A percentile compares a stretch with the other conserved stretches of the same genome.
phyloP scores from a whole-genome alignment of 2,113 vertebrate genomes.

The Barnardius zonarius region DNA sequence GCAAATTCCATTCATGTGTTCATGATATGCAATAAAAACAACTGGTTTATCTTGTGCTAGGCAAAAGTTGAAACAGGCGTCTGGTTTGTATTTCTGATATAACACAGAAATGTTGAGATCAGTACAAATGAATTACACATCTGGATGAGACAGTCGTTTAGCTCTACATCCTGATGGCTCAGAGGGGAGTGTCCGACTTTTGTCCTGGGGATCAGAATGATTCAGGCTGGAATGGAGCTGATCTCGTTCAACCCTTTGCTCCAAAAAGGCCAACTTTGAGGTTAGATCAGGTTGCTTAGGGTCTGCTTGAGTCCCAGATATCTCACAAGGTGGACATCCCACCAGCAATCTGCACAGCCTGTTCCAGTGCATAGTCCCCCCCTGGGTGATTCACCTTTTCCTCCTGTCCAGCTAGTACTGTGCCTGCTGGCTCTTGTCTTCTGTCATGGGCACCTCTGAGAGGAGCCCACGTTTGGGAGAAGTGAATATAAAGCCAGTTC shows the following conservation, averaged over 20 bases:
- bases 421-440: background rate
- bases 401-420: accelerated
- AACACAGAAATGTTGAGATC: background rate
- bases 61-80: background rate
- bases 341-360: background rate
- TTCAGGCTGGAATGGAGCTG: background rate
- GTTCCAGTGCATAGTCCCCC: background rate
- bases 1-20: background rate
- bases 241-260: background rate
- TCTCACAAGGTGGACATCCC: background rate
- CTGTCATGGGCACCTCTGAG: background rate
- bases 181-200: background rate
- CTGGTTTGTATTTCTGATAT: background rate
- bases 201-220: background rate
- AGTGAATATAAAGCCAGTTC: background rate
- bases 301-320: background rate
- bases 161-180: background rate
- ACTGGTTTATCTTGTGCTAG: background rate
- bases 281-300: background rate
- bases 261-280: background rate
- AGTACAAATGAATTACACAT: background rate
- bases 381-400: background rate
- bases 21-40: background rate
- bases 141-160: background rate
- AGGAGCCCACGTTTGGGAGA: background rate